These are phyloP conservation scores for Epizoanthus ramosus DNA, from an alignment of 92 coral and sea anemone species.

Conservation along the genomic window DNA sequence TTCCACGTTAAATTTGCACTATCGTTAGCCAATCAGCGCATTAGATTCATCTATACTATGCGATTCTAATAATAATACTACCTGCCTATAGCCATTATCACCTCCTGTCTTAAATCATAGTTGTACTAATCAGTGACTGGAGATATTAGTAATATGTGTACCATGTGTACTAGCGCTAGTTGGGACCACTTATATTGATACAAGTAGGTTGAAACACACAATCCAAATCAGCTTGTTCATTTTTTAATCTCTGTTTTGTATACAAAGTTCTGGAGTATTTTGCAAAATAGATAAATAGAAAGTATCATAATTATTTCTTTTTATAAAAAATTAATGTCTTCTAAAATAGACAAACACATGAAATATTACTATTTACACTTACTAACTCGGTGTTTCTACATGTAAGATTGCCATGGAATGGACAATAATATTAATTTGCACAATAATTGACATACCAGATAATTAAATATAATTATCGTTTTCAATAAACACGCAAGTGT, in stretches of 20 bases:
- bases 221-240: background rate
- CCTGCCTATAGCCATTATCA: too few species aligned
- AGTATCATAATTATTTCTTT: constrained; percentile 13
- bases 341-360: constrained; percentile 21
- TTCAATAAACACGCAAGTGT: background rate
- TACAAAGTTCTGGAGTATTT: constrained; percentile 6
- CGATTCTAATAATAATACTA: too few species aligned
- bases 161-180: too few species aligned
- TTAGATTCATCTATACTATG: too few species aligned
- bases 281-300: constrained; percentile 26
- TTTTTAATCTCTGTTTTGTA: constrained; percentile 11
- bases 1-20: too few species aligned
- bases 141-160: too few species aligned
- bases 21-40: too few species aligned
- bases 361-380: constrained; percentile 3
- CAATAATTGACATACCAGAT: background rate
- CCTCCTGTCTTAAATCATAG: too few species aligned
- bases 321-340: constrained; percentile 24
- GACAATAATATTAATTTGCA: background rate
- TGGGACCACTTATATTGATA: too few species aligned
- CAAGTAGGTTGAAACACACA: background rate
- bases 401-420: background rate
- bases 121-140: too few species aligned
- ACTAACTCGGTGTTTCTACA: background rate
- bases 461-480: background rate